Conservation (phyloP, 2,113 vertebrate genomes). For the Varanus komodoensis region DNA sequence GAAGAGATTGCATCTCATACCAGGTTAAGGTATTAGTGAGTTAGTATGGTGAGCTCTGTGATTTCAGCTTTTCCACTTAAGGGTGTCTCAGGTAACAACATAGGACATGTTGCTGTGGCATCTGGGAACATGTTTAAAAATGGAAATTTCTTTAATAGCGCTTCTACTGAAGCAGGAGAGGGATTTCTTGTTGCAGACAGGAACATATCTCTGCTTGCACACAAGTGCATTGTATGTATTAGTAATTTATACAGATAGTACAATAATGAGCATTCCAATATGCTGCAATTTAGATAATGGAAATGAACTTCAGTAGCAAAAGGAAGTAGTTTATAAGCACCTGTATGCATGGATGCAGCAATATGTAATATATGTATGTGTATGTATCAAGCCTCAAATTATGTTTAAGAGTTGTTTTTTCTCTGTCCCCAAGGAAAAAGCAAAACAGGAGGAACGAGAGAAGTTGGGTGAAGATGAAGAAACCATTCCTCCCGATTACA, state of each 20-base stretch:
- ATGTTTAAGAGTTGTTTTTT: neutral
- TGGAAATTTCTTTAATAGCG: no score
- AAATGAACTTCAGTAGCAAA: neutral
- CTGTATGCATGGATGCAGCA: neutral
- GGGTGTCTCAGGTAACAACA: neutral
- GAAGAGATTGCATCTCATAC: neutral
- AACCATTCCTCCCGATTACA: constrained; percentile 80
- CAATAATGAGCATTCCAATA: neutral
- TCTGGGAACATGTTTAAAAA: neutral
- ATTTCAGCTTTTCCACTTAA: neutral
- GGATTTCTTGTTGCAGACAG: neutral
- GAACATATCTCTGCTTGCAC: neutral
- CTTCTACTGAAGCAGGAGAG: neutral
- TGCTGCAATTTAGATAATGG: neutral
- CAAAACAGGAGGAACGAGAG: constrained; percentile 69
- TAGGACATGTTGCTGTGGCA: neutral
- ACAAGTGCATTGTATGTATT: neutral
- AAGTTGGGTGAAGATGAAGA: constrained; percentile 82
- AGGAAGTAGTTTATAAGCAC: neutral
- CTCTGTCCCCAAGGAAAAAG: constrained; percentile 70
- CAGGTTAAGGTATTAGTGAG: neutral
- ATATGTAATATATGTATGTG: neutral
- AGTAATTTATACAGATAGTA: neutral
- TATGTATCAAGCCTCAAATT: neutral
- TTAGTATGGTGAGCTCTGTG: neutral